Evolutionary conservation across 92 coral and sea anemone species (phyloP).

Genomic region (Epizoanthus stellaris): DNA sequence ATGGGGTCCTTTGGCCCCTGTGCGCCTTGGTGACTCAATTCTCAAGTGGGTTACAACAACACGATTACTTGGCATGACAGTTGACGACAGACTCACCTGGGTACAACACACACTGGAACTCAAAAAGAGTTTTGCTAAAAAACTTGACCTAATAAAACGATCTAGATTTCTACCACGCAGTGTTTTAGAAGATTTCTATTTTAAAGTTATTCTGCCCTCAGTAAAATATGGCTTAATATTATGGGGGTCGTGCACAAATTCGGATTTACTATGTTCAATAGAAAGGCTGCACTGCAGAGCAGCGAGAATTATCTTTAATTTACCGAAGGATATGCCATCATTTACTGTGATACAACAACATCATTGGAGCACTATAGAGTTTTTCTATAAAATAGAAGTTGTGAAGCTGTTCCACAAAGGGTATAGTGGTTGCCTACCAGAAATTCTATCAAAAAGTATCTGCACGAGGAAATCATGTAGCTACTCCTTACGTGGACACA

Average conservation of each 20-base stretch:
- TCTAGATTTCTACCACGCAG: constrained; percentile 22
- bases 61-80: constrained; percentile 37
- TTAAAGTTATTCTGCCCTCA: constrained; percentile 17
- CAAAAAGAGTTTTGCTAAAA: constrained; percentile 50
- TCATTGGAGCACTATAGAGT: no score
- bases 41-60: constrained; percentile 28
- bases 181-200: constrained; percentile 30
- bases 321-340: no score
- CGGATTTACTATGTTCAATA: constrained; percentile 28
- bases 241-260: no score
- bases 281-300: constrained; percentile 47
- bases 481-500: no score
- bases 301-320: constrained; percentile 38
- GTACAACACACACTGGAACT: constrained; percentile 37
- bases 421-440: no score
- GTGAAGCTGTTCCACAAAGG: no score
- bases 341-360: no score
- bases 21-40: not conserved
- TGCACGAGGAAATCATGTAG: no score
- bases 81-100: constrained; percentile 45
- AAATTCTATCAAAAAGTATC: no score
- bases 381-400: no score
- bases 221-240: constrained; percentile 35
- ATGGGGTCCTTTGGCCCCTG: constrained; percentile 15
- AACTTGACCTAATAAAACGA: constrained; percentile 41